Percentiles rank a stretch among this genome's conserved stretches.
phyloP scores from a whole-genome alignment of 92 coral and sea anemone species.

The Paramuricea clavata region DNA sequence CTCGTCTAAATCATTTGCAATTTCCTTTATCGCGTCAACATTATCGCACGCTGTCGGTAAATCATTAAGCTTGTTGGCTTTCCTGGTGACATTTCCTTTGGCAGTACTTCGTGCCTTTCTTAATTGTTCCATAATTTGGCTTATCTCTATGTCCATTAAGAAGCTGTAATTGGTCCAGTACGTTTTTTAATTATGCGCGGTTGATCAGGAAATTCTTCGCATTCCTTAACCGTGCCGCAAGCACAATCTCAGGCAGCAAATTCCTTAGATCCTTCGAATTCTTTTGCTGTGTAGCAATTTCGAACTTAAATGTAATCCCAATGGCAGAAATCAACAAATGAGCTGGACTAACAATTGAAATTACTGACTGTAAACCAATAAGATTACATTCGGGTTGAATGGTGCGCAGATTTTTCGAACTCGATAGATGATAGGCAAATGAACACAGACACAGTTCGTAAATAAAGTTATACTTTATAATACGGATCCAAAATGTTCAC shows the following conservation, averaged over 20 bases:
- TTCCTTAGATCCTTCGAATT: constrained; percentile 18
- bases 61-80: constrained; percentile 37
- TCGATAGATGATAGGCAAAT: neutral
- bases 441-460: no score
- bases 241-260: neutral
- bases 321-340: neutral
- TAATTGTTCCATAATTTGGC: neutral
- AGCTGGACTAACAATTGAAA: neutral
- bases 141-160: neutral
- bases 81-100: constrained; percentile 8
- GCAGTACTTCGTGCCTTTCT: constrained; percentile 23
- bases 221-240: neutral
- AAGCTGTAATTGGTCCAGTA: neutral
- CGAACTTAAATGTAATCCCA: constrained; percentile 21
- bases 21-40: constrained; percentile 7
- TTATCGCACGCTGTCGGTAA: constrained; percentile 31
- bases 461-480: no score
- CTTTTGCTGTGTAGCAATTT: neutral
- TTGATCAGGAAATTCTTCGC: neutral
- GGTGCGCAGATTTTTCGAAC: neutral
- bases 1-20: constrained; percentile 19
- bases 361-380: no score
- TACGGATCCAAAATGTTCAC: no score
- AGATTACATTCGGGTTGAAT: neutral
- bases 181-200: neutral